These are phyloP conservation scores for Musca domestica DNA, from an alignment of 1,140 invertebrate species.

Conservation along the genomic window DNA sequence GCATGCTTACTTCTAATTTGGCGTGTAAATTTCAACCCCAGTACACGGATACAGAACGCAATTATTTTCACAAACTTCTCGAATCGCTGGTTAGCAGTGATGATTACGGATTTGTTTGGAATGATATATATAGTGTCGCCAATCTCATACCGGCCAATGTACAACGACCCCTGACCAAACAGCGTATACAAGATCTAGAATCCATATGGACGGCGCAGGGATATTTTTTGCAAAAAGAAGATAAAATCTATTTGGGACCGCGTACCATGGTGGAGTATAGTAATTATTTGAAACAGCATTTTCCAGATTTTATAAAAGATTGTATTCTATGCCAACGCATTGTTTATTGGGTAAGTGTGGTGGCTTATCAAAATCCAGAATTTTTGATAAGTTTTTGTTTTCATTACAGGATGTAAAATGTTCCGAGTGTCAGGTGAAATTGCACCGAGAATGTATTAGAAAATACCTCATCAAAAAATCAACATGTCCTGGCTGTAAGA, in stretches of 20 bases:
- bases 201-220: conserved; percentile 22
- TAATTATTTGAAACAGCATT: conserved; percentile 24
- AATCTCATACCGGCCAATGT: background rate
- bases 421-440: conserved; percentile 14
- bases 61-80: conserved; percentile 27
- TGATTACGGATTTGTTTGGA: conserved; percentile 25
- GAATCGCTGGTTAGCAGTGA: conserved; percentile 14
- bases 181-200: conserved; percentile 21
- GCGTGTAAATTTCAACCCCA: conserved; percentile 23
- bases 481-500: conserved; percentile 21
- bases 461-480: conserved; percentile 25
- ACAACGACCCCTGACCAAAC: conserved; percentile 16
- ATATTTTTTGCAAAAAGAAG: conserved; percentile 23
- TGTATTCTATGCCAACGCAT: conserved; percentile 26
- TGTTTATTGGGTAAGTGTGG: conserved; percentile 29
- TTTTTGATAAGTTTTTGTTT: background rate
- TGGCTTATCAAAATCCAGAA: background rate
- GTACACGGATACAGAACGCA: conserved; percentile 20
- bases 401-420: conserved; percentile 26
- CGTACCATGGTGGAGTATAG: conserved; percentile 25
- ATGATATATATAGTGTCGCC: conserved; percentile 17
- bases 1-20: background rate
- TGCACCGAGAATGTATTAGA: conserved; percentile 24
- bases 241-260: conserved; percentile 26
- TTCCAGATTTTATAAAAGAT: conserved; percentile 19